Base-by-base conservation (phyloP, 2,888 invertebrate species). In the Lycaena phlaeas region DNA sequence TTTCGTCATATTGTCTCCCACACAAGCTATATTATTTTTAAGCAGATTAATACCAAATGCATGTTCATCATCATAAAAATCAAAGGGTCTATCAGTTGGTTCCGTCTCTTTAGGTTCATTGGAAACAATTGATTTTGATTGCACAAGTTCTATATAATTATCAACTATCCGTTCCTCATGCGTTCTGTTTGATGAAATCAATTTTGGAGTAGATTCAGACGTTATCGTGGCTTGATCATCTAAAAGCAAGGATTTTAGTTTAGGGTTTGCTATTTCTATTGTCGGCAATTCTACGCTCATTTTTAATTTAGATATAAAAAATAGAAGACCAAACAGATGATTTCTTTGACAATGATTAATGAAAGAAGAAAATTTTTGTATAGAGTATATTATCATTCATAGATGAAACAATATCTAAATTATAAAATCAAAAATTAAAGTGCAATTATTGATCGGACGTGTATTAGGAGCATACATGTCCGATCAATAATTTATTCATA, bases 11-110 rank as follows among this genome's bases (percentile, higher is more conserved):
- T 82, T 79, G 42, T 74, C 68, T 2, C 77, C 78, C 17, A 78
- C 79, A 54, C 81, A 81, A 1, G 78, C 77, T n/a, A 84, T 72
- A 54, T 82, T 84, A 36, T 79, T 78, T 41, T 78, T 78, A 3
- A 79, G 44, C 29, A 84, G 58, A 60, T 79, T 79, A 4, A 77
- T 73, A 4, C 78, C 78, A 61, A 81, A 82, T 14, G 75, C 78
- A 54, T 66, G 78, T 49, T 82, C 81, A 40, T 79, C 78, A 36
- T 84, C 81, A 48, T 64, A 75, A 48, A 75, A 79, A 54, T 81
- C 78, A 56, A 77, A 82, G 2, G 81, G 78, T 28, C 64, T 64
- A 40, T 81, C 75, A 2, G 61, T 45, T 15, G 62, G 58, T 40
- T 78, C 79, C 1, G 57, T 56, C 37, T 67, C 61, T 43, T 67